A percentile compares a stretch with the other conserved stretches of the same genome.
Evolutionary conservation across 2,113 vertebrate genomes (phyloP).

Genomic region (Poeciliopsis occidentalis): DNA sequence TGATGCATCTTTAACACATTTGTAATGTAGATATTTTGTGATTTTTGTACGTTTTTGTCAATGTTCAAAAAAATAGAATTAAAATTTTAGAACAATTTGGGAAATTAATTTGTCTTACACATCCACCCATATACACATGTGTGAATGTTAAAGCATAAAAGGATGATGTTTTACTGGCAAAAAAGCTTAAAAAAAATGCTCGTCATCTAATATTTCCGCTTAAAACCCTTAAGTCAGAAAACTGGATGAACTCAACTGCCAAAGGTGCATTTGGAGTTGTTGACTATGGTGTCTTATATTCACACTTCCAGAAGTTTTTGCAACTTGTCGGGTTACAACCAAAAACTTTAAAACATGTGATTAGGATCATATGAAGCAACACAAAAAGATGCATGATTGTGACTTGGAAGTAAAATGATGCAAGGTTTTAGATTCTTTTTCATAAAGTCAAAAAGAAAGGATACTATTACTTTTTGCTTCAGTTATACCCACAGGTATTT

Average conservation of each 20-base stretch:
- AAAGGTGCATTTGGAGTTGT: background rate
- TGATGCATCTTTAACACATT: conserved; percentile 60
- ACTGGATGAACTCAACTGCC: conserved; percentile 18
- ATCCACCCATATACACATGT: background rate
- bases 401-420: background rate
- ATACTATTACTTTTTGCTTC: background rate
- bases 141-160: background rate
- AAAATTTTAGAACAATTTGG: conserved; percentile 61
- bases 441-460: background rate
- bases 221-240: conserved; percentile 15
- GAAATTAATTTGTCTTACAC: background rate
- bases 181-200: background rate
- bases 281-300: background rate
- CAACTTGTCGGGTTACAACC: background rate
- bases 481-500: background rate
- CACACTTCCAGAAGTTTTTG: background rate
- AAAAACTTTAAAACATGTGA: background rate
- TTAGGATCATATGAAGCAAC: background rate
- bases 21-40: conserved; percentile 71
- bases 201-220: background rate
- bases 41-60: conserved; percentile 65
- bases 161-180: background rate
- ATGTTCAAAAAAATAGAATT: conserved; percentile 68
- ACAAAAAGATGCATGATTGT: background rate
- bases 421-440: background rate